Percentiles rank a stretch among this genome's conserved stretches.
Evolutionary conservation across 2,113 vertebrate genomes (phyloP).

Genomic region (Beaufortia kweichowensis): DNA sequence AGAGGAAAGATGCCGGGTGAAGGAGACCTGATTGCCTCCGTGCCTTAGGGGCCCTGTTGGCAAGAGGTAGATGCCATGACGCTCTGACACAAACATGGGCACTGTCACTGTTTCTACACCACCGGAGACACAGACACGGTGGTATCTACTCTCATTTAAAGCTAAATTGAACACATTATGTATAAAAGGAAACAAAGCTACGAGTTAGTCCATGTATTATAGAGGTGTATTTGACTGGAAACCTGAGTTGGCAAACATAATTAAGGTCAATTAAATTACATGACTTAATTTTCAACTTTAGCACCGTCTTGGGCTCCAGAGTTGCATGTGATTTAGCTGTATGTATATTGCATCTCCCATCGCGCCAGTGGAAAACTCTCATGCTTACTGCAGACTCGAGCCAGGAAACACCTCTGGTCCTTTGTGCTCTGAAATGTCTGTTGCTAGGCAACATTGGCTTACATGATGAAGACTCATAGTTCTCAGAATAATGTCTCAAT

Average conservation of each 20-base stretch:
- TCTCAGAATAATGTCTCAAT: constrained; percentile 60
- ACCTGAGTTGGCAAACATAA: neutral
- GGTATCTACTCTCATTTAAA: neutral
- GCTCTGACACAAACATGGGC: constrained; percentile 29
- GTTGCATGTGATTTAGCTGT: constrained; percentile 11
- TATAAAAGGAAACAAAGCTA: neutral
- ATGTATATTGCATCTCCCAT: constrained; percentile 28
- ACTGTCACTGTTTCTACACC: constrained; percentile 12
- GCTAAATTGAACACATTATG: neutral
- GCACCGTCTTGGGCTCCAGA: constrained; percentile 10
- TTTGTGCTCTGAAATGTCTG: constrained; percentile 54
- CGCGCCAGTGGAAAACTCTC: constrained; percentile 35
- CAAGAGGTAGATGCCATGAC: constrained; percentile 21
- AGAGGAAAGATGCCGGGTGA: constrained; percentile 12
- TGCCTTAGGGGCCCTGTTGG: constrained; percentile 41
- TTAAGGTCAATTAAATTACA: constrained; percentile 26
- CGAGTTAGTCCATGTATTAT: neutral
- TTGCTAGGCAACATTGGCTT: constrained; percentile 63
- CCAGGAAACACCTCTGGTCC: constrained; percentile 62
- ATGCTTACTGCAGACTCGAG: constrained; percentile 46
- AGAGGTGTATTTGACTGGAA: neutral
- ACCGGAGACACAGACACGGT: constrained; percentile 20
- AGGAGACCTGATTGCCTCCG: constrained; percentile 43
- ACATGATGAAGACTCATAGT: constrained; percentile 55
- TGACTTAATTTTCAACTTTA: constrained; percentile 42